Base-by-base conservation (phyloP, 2,888 invertebrate species). In the Iphiclides podalirius region DNA sequence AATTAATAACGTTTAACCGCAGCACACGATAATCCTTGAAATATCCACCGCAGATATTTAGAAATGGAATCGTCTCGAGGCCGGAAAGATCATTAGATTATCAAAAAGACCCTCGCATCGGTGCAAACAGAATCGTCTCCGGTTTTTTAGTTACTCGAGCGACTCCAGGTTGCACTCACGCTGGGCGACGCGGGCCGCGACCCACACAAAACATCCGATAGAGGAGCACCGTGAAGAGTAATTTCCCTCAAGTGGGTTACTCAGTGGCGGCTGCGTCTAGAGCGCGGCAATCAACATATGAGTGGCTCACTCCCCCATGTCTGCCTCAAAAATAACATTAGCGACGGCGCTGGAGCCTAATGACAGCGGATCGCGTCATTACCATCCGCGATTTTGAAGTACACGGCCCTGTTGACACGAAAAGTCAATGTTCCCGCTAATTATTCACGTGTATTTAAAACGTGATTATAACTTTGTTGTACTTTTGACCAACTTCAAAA, bases 161-260 rank as follows among this genome's bases (percentile, higher is more conserved):
- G 53, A 52, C 41, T 54, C 31, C 37, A 54, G 48, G 52, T 52
- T 53, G 54, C 52, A 44, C 57, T 56, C 55, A 45, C 35, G 51
- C 51, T 48, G 44, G 55, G 57, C 51, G 56, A 60, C 58, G 57
- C 59, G 60, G 57, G 57, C 59, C 58, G 57, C 57, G 42, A 31
- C 41, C 58, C 54, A 44, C 55, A 62, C 58, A 62, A 62, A 62
- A 63, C 60, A 59, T 58, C 54, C 64, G 62, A 62, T 64, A 56
- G 57, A 60, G 54, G 47, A 46, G 52, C 45, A 70, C 68, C n/a
- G 73, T 64, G 70, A 70, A 75, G 75, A 73, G 80, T 81, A 79
- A 85, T 84, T 80, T 81, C 73, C 67, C 66, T 75, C 76, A 77
- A 84, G 85, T 79, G 72, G 66, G 69, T 63, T 71, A 80, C 73